These are phyloP conservation scores for Garra rufa DNA, from an alignment of 2,113 vertebrate genomes.

Conservation along the genomic window DNA sequence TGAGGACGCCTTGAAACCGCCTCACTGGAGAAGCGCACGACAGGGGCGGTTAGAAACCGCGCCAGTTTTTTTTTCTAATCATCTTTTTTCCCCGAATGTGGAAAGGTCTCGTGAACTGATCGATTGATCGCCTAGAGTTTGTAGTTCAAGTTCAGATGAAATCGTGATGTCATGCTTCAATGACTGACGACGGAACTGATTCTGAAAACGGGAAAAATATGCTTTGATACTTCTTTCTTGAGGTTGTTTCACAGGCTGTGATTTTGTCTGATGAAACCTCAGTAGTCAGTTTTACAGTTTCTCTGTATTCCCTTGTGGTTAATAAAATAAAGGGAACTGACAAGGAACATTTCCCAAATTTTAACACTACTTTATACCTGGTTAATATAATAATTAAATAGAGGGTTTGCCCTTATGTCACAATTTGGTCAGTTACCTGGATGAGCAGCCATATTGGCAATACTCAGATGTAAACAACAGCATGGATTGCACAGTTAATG, in stretches of 20 bases:
- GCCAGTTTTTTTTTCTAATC: slow-evolving; percentile 65
- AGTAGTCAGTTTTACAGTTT: neutral
- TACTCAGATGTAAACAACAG: no score
- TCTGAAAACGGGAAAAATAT: neutral
- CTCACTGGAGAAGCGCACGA: neutral
- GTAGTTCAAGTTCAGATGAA: slow-evolving; percentile 11
- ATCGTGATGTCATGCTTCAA: neutral
- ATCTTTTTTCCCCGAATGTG: slow-evolving; percentile 61
- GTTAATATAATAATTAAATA: neutral
- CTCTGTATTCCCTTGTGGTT: neutral
- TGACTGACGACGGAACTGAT: neutral
- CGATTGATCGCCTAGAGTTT: neutral
- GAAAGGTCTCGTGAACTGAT: slow-evolving; percentile 42
- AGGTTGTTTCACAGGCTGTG: neutral
- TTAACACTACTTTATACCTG: neutral
- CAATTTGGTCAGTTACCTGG: no score
- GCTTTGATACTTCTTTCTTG: neutral
- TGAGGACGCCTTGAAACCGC: slow-evolving; percentile 74
- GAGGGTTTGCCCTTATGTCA: no score
- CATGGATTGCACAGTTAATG: no score
- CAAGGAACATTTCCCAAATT: neutral
- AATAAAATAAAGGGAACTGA: neutral
- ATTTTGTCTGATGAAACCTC: neutral
- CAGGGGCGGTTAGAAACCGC: slow-evolving; percentile 75
- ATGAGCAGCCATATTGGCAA: no score